Conservation (phyloP, 2,888 invertebrate species). For the Alentia gelatinosa region DNA sequence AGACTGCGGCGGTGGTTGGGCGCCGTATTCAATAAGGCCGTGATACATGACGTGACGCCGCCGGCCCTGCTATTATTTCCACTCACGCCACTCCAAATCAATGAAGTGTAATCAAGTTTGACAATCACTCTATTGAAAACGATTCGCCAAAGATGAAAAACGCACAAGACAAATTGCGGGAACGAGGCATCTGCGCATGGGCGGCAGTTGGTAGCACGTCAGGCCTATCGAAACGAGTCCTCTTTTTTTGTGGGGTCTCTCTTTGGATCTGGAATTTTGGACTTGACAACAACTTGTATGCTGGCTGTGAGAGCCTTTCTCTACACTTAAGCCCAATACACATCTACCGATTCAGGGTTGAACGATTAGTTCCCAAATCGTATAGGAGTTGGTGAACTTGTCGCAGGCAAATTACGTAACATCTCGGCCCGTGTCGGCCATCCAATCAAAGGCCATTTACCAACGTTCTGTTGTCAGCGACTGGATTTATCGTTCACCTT, state of each 20-base stretch:
- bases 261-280: no score
- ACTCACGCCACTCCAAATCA: slow-evolving; percentile 26
- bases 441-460: no score
- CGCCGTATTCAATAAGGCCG: neutral
- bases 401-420: no score
- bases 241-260: neutral
- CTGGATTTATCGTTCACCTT: no score
- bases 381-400: no score
- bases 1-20: neutral
- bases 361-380: no score
- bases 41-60: slow-evolving; percentile 9
- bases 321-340: no score
- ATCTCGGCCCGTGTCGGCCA: no score
- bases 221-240: neutral
- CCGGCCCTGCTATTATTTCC: slow-evolving; percentile 14
- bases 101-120: slow-evolving; percentile 38
- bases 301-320: no score
- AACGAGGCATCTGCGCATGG: neutral
- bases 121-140: slow-evolving; percentile 40
- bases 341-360: no score
- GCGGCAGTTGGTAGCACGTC: neutral
- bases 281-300: no score
- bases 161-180: slow-evolving; percentile 9
- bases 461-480: no score
- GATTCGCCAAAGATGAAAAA: slow-evolving; percentile 25